Evolutionary conservation across 64 coral and sea anemone species (phyloP).

Genomic region (Cladopsammia gracilis): DNA sequence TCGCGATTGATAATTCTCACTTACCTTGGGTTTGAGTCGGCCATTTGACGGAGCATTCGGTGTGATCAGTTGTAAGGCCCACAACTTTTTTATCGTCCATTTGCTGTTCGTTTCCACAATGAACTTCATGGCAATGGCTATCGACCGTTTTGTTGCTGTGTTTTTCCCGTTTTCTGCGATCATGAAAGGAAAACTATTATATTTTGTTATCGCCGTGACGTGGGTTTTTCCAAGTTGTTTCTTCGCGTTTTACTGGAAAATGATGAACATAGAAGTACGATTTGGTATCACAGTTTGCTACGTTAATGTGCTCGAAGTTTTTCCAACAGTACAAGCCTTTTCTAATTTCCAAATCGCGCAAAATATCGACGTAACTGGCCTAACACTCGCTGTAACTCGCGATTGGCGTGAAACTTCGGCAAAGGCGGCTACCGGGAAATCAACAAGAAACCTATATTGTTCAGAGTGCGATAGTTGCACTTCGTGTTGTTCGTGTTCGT

Average conservation of each 20-base stretch:
- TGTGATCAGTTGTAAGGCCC: slow-evolving; percentile 38
- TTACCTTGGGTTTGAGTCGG: slow-evolving; percentile 47
- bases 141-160: slow-evolving; percentile 51
- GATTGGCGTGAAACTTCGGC: background rate
- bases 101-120: slow-evolving; percentile 8
- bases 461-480: background rate
- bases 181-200: background rate
- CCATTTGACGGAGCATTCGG: slow-evolving; percentile 8
- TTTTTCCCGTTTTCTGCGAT: slow-evolving; percentile 20
- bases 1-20: slow-evolving; percentile 58
- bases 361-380: background rate
- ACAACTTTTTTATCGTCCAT: slow-evolving; percentile 29
- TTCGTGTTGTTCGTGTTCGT: slow-evolving; percentile 2
- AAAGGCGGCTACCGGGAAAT: background rate
- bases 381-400: slow-evolving; percentile 17
- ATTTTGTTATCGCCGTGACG: slow-evolving; percentile 19
- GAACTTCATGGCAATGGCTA: slow-evolving; percentile 13
- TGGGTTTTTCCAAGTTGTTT: slow-evolving; percentile 3
- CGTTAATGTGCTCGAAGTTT: background rate
- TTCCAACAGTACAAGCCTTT: background rate
- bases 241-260: slow-evolving; percentile 14
- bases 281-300: background rate
- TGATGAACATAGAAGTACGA: background rate
- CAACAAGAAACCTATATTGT: background rate
- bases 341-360: background rate